These are phyloP conservation scores for Aurelia sp. DNA, from an alignment of 30 jellyfish, hydroid and myxozoan genomes.

Conservation along the genomic window DNA sequence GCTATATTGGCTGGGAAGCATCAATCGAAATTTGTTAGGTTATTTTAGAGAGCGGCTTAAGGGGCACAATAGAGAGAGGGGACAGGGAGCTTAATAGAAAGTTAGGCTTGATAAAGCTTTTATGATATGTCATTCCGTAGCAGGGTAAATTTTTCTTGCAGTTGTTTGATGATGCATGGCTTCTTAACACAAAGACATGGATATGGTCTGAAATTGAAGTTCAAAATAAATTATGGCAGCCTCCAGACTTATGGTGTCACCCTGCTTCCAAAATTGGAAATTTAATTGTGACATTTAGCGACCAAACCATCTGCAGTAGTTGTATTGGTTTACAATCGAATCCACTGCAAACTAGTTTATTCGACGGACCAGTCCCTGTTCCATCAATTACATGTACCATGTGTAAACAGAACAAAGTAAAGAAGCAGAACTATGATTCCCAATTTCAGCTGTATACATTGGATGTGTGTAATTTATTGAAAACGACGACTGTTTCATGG, in stretches of 20 bases:
- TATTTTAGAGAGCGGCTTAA: too few species aligned
- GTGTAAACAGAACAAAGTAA: conserved; percentile 31
- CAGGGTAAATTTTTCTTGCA: conserved; percentile 8
- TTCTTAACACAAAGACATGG: conserved; percentile 68
- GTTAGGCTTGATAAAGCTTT: background rate
- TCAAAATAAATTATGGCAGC: conserved; percentile 55
- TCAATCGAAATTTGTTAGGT: too few species aligned
- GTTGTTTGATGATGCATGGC: conserved; percentile 94
- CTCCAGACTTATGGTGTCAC: conserved; percentile 97
- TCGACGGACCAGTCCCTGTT: conserved; percentile 58
- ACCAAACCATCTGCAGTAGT: conserved; percentile 76
- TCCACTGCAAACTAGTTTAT: conserved; percentile 35
- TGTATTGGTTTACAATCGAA: conserved; percentile 55
- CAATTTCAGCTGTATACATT: conserved; percentile 83
- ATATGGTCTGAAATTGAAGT: conserved; percentile 75
- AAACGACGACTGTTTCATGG: conserved; percentile 58
- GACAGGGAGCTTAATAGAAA: background rate
- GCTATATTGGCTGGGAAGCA: too few species aligned
- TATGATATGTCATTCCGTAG: background rate
- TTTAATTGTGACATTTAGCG: conserved; percentile 82
- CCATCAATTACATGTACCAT: conserved; percentile 36
- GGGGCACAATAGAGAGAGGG: background rate
- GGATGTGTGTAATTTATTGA: conserved; percentile 41
- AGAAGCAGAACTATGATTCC: conserved; percentile 36
- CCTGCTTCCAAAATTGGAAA: conserved; percentile 69